phyloP scores from a whole-genome alignment of 2,888 invertebrate genomes.

The Caenorhabditis macrosperma region DNA sequence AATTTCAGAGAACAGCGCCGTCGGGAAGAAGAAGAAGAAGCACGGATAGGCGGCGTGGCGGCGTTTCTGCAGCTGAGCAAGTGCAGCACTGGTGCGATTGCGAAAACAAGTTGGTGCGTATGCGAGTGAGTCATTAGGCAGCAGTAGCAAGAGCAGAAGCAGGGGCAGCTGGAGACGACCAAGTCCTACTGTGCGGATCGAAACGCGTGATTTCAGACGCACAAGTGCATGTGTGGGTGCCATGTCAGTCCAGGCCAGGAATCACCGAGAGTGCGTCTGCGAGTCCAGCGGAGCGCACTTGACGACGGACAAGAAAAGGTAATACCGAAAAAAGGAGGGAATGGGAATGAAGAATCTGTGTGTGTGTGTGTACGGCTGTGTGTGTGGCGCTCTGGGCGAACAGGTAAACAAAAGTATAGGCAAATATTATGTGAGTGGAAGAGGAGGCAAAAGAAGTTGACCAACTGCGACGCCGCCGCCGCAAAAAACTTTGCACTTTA shows the following conservation, averaged over 20 bases:
- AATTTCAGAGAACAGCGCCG: slow-evolving; percentile 46
- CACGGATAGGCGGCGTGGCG: neutral
- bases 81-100: slow-evolving; percentile 25
- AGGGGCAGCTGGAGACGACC: no score
- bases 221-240: slow-evolving; percentile 1
- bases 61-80: slow-evolving; percentile 27
- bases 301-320: neutral
- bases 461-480: slow-evolving; percentile 24
- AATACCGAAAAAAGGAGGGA: neutral
- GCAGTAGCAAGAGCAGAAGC: neutral
- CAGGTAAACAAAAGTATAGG: slow-evolving; percentile 56
- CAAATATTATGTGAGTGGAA: slow-evolving; percentile 39
- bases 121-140: slow-evolving; percentile 17
- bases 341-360: neutral
- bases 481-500: slow-evolving; percentile 48
- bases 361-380: neutral
- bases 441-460: slow-evolving; percentile 27
- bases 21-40: slow-evolving; percentile 20
- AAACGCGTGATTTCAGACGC: neutral
- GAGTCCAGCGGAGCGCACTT: neutral
- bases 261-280: neutral
- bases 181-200: slow-evolving; percentile 13
- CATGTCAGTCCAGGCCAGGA: neutral
- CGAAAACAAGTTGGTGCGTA: slow-evolving; percentile 43
- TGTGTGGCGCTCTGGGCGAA: slow-evolving; percentile 14